Evolutionary conservation across 2,797 vertebrate species (phyloP).

Genomic region (Glossophaga mutica): DNA sequence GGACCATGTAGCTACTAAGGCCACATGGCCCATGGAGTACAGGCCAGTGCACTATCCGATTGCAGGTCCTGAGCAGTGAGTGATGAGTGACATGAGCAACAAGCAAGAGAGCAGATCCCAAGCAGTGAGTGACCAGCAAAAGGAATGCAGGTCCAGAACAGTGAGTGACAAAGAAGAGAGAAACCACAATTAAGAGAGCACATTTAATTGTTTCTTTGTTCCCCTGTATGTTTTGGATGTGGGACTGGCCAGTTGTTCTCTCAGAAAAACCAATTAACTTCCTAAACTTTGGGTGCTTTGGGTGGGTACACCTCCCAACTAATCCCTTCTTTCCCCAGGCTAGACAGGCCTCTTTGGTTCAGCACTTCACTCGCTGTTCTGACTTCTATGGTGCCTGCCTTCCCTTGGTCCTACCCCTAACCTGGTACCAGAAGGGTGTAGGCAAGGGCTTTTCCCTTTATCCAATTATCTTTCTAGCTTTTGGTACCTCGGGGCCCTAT

Average conservation of each 20-base stretch:
- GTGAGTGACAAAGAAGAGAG: background rate
- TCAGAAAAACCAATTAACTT: too few relatives aligned
- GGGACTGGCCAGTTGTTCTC: too few relatives aligned
- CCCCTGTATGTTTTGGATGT: too few relatives aligned
- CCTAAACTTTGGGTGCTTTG: too few relatives aligned
- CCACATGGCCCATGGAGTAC: background rate
- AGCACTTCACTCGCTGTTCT: background rate
- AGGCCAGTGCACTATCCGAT: background rate
- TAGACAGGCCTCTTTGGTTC: background rate
- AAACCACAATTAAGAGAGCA: background rate
- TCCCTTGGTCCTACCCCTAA: background rate
- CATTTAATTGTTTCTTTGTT: too few relatives aligned
- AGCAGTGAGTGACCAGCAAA: background rate
- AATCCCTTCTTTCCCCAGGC: background rate
- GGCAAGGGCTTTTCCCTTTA: background rate
- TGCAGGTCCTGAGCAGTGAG: background rate
- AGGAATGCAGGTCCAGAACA: background rate
- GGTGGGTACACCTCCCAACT: too few relatives aligned
- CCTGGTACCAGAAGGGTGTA: too few relatives aligned
- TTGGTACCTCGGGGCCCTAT: background rate
- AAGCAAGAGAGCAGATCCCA: background rate
- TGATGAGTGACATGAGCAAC: background rate
- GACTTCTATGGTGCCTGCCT: background rate
- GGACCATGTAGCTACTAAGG: background rate
- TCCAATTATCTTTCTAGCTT: background rate